Base-by-base conservation (phyloP, 1,140 invertebrate species). In the Cotesia glomerata region DNA sequence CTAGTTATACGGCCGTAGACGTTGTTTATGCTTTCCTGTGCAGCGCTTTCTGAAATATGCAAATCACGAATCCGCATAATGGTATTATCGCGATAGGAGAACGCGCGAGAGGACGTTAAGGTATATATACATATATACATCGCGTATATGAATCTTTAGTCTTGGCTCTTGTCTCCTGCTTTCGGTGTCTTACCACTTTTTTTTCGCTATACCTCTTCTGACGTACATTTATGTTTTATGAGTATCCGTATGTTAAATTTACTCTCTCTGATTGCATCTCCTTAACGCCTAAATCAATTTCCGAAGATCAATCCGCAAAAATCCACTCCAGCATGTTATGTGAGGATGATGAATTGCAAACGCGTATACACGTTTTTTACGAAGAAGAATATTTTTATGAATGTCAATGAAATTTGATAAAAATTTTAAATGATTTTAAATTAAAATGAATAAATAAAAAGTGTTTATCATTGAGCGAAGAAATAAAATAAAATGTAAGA, bases 1-100 rank as follows among this genome's bases (percentile, higher is more conserved):
- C 77, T 76, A 74, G 77, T 80, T 81, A 75, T 76, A 78, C 69
- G 67, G 61, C 59, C 63, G 56, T 58, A 64, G 71, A 82, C 81
- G 80, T 84, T 84, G 82, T 84, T 84, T 84, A 84, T 84, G 82
- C 78, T 84, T 84, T 84, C 82, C 82, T 83, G 82, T 79, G 79
- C 77, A 80, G 75, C 77, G 80, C 80, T 84, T 82, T 83, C 81
- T 82, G 80, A 82, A 82, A 84, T 83, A 84, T 84, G 82, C 82
- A 82, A 84, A 84, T 84, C 82, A 77, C 78, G 80, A 82, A 79
- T 81, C 77, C 81, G 78, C 80, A 82, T 83, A 83, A 84, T 84
- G 79, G 81, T 77, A 81, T 81, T 83, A 84, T 84, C 82, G 82
- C 81, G 78, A 81, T 80, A 79, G 75, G 65, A 71, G 49, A 49